These are phyloP conservation scores for Leucoraja ocellata DNA, from an alignment of 2,797 vertebrate species.

Conservation along the genomic window DNA sequence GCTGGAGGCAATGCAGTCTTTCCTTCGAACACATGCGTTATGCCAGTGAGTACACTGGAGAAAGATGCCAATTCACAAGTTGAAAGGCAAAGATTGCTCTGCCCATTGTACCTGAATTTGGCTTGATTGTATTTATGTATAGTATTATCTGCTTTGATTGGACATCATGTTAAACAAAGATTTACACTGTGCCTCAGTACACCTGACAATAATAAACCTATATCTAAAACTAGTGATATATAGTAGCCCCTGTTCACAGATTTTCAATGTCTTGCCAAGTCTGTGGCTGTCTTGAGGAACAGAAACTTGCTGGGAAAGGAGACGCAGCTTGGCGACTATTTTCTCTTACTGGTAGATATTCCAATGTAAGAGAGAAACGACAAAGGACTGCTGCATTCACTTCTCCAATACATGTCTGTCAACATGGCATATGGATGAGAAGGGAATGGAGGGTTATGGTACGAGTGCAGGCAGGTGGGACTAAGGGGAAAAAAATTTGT, in stretches of 20 bases:
- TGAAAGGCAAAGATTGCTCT: neutral
- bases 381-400: neutral
- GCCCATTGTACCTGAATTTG: too few species aligned
- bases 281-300: neutral
- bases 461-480: too few species aligned
- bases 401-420: neutral
- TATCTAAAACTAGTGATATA: too few species aligned
- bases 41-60: neutral
- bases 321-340: neutral
- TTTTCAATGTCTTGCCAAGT: neutral
- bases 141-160: too few species aligned
- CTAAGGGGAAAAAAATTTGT: too few species aligned
- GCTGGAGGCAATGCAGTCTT: neutral
- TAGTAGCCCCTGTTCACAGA: too few species aligned
- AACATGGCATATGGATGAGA: too few species aligned
- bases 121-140: too few species aligned
- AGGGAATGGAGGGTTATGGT: too few species aligned
- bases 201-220: too few species aligned
- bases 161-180: too few species aligned
- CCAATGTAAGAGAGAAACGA: neutral
- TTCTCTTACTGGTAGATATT: neutral
- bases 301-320: neutral
- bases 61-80: neutral
- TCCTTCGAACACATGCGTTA: neutral
- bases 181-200: too few species aligned